Evolutionary conservation across 2,888 invertebrate species (phyloP), one percentile per base, ranked within the genome.

Genomic region (Caenorhabditis sp.): DNA sequence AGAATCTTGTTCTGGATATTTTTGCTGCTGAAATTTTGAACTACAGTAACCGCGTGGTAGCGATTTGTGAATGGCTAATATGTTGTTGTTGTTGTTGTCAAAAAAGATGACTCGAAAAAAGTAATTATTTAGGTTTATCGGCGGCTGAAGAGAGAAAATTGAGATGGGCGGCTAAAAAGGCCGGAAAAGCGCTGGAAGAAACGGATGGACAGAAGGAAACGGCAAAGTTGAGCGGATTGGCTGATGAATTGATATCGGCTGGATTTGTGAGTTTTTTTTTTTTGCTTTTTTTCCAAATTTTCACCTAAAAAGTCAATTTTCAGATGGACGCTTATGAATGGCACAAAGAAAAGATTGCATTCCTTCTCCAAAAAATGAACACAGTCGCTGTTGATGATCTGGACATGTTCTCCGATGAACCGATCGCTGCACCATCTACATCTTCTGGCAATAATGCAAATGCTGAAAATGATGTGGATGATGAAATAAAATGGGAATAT

Each of bases 91-190:
- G 27, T 21, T 19, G 10, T 61, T 58, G 27, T 17, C 6, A 4
- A 19, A 14, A 57, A 57, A 58, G 19, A 36, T 10, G 31, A 19
- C 17, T 27, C 27, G 3, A 61, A 37, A 17, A 36, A 36, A 17
- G 43, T 21, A 21, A 49, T 49, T 55, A 43, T n/a, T n/a, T 31
- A 83, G 83, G 77, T 24, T 49, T 85, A 8, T 67, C 76, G 6
- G 81, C 83, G 17, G 83, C 84, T 5, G 86, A 86, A 66, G 86
- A 86, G 58, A 65, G 86, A 37, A 86, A 86, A 62, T 60, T 78
- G 62, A 71, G 86, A 54, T 86, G 84, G 83, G 86, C 84, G 14
- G 86, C 86, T 17, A 86, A 86, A 66, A 85, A 85, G 63, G 82
- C 77, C 12, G 86, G 86, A 21, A 76, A 79, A 43, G 36, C 71